These are phyloP conservation scores for Daboia siamensis DNA, from an alignment of 2,113 vertebrate species.

Conservation along the genomic window DNA sequence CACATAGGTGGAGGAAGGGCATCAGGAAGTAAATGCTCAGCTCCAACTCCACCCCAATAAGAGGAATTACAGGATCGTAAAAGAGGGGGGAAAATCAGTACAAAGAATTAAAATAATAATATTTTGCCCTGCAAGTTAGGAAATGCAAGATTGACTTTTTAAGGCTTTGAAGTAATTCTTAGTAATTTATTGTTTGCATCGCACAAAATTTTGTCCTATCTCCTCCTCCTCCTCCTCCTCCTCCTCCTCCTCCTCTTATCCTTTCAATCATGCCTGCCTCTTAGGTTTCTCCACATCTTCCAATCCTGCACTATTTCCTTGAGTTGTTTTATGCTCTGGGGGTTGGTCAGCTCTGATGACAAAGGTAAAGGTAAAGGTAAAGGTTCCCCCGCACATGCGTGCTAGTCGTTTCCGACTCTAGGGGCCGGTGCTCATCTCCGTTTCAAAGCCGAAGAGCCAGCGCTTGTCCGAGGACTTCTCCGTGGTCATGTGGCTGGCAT, in stretches of 20 bases:
- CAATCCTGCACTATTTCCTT: not conserved
- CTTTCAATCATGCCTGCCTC: not conserved
- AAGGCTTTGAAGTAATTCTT: slow-evolving; percentile 9
- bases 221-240: not conserved
- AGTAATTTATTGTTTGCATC: slow-evolving; percentile 37
- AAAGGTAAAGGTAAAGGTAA: too few species aligned
- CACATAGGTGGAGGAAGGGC: too few species aligned
- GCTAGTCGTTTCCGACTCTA: too few species aligned
- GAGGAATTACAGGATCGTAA: too few species aligned
- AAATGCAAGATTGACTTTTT: fast-evolving
- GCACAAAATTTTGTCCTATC: not conserved
- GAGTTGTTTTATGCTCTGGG: not conserved
- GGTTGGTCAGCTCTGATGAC: too few species aligned
- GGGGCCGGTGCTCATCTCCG: too few species aligned
- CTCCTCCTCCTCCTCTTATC: not conserved
- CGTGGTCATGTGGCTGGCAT: too few species aligned
- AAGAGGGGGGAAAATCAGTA: not conserved
- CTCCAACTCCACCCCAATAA: too few species aligned
- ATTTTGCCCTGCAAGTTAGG: slow-evolving; percentile 6
- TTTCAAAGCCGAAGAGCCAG: too few species aligned
- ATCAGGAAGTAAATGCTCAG: too few species aligned
- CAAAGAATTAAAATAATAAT: not conserved
- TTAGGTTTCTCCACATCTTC: not conserved
- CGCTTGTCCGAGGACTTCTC: too few species aligned
- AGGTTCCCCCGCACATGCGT: too few species aligned